Evolutionary conservation across 2,113 vertebrate genomes (phyloP).

Genomic region (Neolamprologus hecqui): DNA sequence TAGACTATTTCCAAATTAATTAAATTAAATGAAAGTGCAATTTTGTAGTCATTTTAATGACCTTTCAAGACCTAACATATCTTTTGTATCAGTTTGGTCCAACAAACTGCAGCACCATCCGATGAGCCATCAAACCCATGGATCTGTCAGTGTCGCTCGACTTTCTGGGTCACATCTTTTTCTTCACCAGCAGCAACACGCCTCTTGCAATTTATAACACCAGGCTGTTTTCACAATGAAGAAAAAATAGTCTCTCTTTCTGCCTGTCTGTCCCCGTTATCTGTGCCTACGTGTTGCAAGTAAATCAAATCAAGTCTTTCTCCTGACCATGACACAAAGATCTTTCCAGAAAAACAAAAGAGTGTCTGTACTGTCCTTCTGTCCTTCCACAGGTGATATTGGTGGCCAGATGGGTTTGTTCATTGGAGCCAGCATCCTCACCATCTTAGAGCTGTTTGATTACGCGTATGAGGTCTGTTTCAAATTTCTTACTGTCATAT

Average conservation of each 20-base stretch:
- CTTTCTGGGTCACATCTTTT: not conserved
- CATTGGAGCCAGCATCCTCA: slow-evolving; percentile 97
- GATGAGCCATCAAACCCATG: not conserved
- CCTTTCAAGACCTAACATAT: not conserved
- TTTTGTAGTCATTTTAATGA: not conserved
- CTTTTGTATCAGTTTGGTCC: not conserved
- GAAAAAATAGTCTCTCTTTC: not conserved
- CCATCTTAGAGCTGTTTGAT: slow-evolving; percentile 96
- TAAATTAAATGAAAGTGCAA: too few species aligned
- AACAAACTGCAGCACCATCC: not conserved
- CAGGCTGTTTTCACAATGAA: not conserved
- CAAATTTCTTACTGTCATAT: not conserved
- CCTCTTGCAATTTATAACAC: not conserved
- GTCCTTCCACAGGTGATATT: slow-evolving; percentile 81
- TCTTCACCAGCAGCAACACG: not conserved
- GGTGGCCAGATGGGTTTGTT: slow-evolving; percentile 99
- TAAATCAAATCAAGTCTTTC: not conserved
- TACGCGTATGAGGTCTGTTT: slow-evolving; percentile 93
- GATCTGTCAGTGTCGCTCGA: not conserved
- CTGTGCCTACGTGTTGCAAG: not conserved
- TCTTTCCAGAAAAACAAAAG: not conserved
- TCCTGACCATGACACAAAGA: not conserved
- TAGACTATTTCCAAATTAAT: not conserved
- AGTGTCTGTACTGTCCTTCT: not conserved
- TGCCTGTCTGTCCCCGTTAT: not conserved